phyloP scores from a whole-genome alignment of 2,797 vertebrate genomes.

The Steatocranus sp. region DNA sequence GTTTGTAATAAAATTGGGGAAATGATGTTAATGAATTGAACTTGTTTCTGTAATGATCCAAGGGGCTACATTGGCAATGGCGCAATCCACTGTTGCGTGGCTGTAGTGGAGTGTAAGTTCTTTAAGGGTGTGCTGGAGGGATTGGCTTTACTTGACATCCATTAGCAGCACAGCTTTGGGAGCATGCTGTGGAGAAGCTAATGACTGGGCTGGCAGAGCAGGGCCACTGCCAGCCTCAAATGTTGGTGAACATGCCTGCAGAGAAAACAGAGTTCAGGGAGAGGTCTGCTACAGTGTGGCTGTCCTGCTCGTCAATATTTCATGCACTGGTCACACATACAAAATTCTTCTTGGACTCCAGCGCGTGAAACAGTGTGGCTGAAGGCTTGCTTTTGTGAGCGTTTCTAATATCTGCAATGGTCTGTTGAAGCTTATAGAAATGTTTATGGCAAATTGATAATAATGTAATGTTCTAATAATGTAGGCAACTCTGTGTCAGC shows the following conservation, averaged over 20 bases:
- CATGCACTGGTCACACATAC: background rate
- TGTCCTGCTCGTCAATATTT: constrained; percentile 6
- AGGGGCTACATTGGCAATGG: background rate
- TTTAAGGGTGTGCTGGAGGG: constrained; percentile 9
- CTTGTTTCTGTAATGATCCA: background rate
- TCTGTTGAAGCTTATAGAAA: background rate
- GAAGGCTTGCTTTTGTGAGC: background rate
- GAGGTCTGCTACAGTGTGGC: constrained; percentile 34
- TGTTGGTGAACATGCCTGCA: constrained; percentile 49
- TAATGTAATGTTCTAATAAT: background rate
- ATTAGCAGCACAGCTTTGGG: constrained; percentile 48
- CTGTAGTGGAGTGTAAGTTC: background rate
- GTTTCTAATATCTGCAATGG: background rate
- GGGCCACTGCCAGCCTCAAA: constrained; percentile 33
- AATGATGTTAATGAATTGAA: background rate
- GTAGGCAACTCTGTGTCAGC: background rate
- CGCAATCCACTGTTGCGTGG: background rate
- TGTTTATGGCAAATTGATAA: background rate
- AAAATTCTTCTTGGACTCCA: constrained; percentile 3
- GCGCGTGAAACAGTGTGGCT: background rate
- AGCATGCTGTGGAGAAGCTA: constrained; percentile 48
- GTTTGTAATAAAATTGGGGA: constrained; percentile 61
- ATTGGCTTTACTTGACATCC: constrained; percentile 40
- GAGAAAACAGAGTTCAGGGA: constrained; percentile 48
- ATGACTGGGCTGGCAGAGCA: constrained; percentile 48